Percentiles rank a stretch among this genome's conserved stretches.
phyloP scores from a whole-genome alignment of 1,140 invertebrate species.

The Delia radicum region DNA sequence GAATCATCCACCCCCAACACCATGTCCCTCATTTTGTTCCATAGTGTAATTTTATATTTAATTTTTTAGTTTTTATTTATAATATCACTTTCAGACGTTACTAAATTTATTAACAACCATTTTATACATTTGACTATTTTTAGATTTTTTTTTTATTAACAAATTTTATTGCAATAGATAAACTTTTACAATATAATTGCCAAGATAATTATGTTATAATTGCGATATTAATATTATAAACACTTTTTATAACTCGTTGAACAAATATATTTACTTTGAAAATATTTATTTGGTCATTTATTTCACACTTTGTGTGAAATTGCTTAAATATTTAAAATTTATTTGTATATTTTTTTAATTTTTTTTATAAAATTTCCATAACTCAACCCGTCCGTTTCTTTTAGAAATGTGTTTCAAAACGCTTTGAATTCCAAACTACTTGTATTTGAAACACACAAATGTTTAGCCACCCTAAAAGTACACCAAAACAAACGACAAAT shows the following conservation, averaged over 20 bases:
- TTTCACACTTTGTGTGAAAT: not conserved
- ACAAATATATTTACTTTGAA: not conserved
- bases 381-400: not conserved
- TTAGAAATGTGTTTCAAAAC: constrained; percentile 11
- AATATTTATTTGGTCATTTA: not conserved
- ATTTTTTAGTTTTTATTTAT: too few species aligned
- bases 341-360: not conserved
- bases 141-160: not conserved
- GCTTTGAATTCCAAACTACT: constrained; percentile 14
- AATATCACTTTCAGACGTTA: too few species aligned
- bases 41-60: too few species aligned
- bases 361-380: not conserved
- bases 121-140: too few species aligned
- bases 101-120: too few species aligned
- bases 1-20: too few species aligned
- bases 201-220: too few species aligned
- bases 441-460: not conserved
- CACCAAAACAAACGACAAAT: constrained; percentile 13
- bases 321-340: not conserved
- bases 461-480: constrained; percentile 2
- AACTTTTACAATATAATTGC: too few species aligned
- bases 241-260: not conserved
- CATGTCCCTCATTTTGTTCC: too few species aligned
- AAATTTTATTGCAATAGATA: not conserved
- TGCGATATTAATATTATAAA: too few species aligned